A percentile compares a stretch with the other conserved stretches of the same genome.
Evolutionary conservation across 2,888 invertebrate species (phyloP).

Genomic region (Hoplodrina ambigua): DNA sequence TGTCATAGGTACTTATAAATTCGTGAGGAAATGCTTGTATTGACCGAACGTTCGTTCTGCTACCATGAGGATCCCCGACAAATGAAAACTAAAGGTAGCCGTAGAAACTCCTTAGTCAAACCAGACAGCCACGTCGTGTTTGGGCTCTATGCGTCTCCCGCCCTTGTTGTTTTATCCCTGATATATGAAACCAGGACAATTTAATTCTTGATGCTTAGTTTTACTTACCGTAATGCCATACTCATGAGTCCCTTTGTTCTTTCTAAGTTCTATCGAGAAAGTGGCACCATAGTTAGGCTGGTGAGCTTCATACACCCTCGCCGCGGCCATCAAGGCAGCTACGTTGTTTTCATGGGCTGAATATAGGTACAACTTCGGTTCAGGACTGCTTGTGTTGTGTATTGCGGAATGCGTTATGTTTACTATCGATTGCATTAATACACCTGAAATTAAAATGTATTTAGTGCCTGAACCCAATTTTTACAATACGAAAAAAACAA

Average conservation of each 20-base stretch:
- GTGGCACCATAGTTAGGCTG: conserved; percentile 91
- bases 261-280: conserved; percentile 89
- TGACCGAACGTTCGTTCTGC: no score
- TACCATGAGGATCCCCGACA: background rate
- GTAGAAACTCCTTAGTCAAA: background rate
- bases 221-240: conserved; percentile 86
- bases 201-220: background rate
- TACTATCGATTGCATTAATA: conserved; percentile 86
- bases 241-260: conserved; percentile 67
- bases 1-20: background rate
- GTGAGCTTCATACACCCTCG: conserved; percentile 89
- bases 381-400: conserved; percentile 80
- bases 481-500: background rate
- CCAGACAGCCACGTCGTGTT: background rate
- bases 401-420: conserved; percentile 78
- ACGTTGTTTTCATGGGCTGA: conserved; percentile 92
- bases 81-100: background rate
- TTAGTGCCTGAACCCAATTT: background rate
- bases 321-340: conserved; percentile 89
- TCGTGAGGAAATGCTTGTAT: background rate
- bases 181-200: background rate
- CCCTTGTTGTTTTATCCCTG: background rate
- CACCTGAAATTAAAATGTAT: conserved; percentile 75
- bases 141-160: no score
- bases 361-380: conserved; percentile 86